These are phyloP conservation scores for Cheilinus undulatus DNA, from an alignment of 2,113 vertebrate species.

Conservation along the genomic window DNA sequence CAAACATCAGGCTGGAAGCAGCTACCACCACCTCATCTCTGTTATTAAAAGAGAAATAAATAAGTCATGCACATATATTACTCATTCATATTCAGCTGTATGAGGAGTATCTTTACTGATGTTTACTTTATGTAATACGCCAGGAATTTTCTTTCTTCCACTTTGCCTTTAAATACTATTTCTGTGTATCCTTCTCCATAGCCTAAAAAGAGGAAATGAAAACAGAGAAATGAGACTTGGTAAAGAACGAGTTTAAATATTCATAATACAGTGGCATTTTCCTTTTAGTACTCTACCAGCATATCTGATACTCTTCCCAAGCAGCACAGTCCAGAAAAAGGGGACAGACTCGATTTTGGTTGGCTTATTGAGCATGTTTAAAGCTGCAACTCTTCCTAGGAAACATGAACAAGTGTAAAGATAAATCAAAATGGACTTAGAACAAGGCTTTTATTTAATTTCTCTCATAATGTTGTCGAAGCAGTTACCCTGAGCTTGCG, in stretches of 20 bases:
- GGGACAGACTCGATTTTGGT: slow-evolving; percentile 84
- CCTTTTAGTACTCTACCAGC: slow-evolving; percentile 76
- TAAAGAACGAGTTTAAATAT: neutral
- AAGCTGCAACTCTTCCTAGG: slow-evolving; percentile 85
- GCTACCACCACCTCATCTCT: slow-evolving; percentile 87
- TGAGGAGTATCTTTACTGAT: neutral
- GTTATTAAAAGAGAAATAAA: slow-evolving; percentile 6
- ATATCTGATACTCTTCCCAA: slow-evolving; percentile 87
- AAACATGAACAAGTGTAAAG: neutral
- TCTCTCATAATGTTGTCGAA: neutral
- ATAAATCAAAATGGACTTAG: neutral
- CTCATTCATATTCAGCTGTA: neutral
- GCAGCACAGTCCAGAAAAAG: slow-evolving; percentile 89
- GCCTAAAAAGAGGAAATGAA: slow-evolving; percentile 75
- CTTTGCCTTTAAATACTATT: slow-evolving; percentile 87
- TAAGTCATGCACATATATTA: neutral
- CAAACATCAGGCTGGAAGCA: slow-evolving; percentile 88
- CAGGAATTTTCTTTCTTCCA: slow-evolving; percentile 87
- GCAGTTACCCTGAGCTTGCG: slow-evolving; percentile 87
- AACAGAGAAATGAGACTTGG: slow-evolving; percentile 5
- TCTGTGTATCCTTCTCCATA: slow-evolving; percentile 88
- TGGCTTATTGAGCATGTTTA: slow-evolving; percentile 86
- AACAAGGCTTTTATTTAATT: neutral
- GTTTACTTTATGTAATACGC: slow-evolving; percentile 92
- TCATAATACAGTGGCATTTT: neutral